phyloP scores from a whole-genome alignment of 2,113 vertebrate genomes.

The Pyxicephalus adspersus region DNA sequence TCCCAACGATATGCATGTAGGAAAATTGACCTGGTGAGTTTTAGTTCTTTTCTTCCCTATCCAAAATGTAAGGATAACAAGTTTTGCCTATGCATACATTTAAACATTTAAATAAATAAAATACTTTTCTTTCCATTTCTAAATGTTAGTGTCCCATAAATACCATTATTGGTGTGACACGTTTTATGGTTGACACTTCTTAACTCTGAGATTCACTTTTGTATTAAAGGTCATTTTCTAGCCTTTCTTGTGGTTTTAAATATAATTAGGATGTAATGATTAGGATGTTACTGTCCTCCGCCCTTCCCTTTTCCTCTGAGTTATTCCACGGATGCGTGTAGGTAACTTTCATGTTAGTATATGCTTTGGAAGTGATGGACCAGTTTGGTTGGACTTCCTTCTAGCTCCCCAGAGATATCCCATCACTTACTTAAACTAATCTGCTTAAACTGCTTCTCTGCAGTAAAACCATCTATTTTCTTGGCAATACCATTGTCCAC shows the following conservation, averaged over 20 bases:
- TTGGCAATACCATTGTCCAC: conserved; percentile 26
- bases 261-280: conserved; percentile 42
- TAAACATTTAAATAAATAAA: too few species aligned
- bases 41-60: too few species aligned
- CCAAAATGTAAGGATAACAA: too few species aligned
- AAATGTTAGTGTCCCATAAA: too few species aligned
- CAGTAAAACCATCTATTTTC: conserved; percentile 21
- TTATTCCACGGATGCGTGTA: conserved; percentile 1
- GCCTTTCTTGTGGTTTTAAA: conserved; percentile 9
- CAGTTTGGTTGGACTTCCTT: conserved; percentile 20
- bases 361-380: conserved; percentile 18
- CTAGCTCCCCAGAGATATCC: conserved; percentile 19
- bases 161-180: too few species aligned
- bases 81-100: too few species aligned
- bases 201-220: conserved; percentile 12
- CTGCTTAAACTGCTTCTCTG: conserved; percentile 32
- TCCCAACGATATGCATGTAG: too few species aligned
- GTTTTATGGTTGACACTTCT: not conserved
- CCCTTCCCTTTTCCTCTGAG: conserved; percentile 42
- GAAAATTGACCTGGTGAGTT: too few species aligned
- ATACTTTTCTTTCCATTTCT: too few species aligned
- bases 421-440: conserved; percentile 16
- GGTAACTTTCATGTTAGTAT: conserved; percentile 14
- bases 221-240: conserved; percentile 29
- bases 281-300: conserved; percentile 47